Conservation (phyloP, 2,888 invertebrate species). For the Apeira syringaria region DNA sequence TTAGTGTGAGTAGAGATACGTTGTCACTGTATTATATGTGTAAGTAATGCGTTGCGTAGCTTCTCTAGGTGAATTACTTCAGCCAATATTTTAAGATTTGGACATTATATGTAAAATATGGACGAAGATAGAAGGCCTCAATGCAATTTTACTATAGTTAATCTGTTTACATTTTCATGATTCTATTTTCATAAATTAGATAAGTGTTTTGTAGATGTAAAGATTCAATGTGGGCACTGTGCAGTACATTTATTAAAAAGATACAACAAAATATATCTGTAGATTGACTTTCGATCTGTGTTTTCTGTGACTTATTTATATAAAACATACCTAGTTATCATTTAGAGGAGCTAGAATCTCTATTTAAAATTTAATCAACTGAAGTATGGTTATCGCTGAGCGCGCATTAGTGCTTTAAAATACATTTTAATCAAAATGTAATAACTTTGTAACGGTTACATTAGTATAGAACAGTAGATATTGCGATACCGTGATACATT, state of each 20-base stretch:
- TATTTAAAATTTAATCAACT: too few species aligned
- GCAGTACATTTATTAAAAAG: neutral
- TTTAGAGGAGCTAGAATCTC: neutral
- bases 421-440: too few species aligned
- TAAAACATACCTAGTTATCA: neutral
- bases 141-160: neutral
- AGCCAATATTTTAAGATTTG: constrained; percentile 4
- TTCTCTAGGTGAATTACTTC: neutral
- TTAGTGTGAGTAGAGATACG: neutral
- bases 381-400: too few species aligned
- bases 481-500: too few species aligned
- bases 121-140: constrained; percentile 3
- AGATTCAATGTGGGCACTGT: neutral
- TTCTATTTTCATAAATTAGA: constrained; percentile 11
- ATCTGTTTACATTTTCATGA: constrained; percentile 14
- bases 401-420: too few species aligned
- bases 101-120: neutral
- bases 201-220: constrained; percentile 6
- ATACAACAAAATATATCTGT: neutral
- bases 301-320: neutral
- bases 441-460: too few species aligned
- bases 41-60: neutral
- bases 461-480: too few species aligned
- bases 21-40: neutral
- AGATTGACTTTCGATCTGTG: neutral